phyloP scores from a whole-genome alignment of 2,113 vertebrate species.

The Melanerpes aurifrons region DNA sequence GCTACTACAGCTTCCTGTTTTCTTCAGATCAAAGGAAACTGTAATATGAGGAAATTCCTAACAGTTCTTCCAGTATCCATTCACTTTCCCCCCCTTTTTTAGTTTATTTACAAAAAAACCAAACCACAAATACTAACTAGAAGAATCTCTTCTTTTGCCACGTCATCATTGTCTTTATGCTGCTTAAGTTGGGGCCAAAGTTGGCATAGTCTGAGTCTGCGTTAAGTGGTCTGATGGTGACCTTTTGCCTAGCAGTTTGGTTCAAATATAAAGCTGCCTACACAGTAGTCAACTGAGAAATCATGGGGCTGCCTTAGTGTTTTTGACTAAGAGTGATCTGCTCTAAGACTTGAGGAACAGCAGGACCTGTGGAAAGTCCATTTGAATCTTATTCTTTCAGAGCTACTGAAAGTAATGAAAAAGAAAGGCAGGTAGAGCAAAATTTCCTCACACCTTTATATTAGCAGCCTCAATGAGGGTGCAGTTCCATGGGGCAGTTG shows the following conservation, averaged over 20 bases:
- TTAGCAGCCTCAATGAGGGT: not conserved
- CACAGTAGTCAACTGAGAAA: not conserved
- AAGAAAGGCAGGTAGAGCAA: not conserved
- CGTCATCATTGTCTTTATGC: not conserved
- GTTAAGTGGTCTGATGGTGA: not conserved
- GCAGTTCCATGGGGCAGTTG: not conserved
- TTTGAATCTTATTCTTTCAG: not conserved
- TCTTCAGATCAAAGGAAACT: slow-evolving; percentile 21
- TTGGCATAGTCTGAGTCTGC: not conserved
- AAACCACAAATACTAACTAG: not conserved
- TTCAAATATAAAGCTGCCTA: not conserved
- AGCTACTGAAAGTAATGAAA: not conserved
- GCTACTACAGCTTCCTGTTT: slow-evolving; percentile 47
- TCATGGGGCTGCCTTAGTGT: not conserved
- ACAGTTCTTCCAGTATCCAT: not conserved
- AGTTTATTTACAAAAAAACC: not conserved
- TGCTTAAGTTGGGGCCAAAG: not conserved
- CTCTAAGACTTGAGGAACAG: not conserved
- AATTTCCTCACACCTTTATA: not conserved
- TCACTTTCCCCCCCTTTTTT: not conserved
- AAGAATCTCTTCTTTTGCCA: not conserved
- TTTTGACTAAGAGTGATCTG: not conserved
- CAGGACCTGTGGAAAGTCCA: not conserved
- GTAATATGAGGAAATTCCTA: not conserved
- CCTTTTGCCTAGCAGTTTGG: not conserved